Evolutionary conservation across 2,113 vertebrate genomes (phyloP), one percentile per base, ranked within the genome.

Genomic region (Bos indicus): DNA sequence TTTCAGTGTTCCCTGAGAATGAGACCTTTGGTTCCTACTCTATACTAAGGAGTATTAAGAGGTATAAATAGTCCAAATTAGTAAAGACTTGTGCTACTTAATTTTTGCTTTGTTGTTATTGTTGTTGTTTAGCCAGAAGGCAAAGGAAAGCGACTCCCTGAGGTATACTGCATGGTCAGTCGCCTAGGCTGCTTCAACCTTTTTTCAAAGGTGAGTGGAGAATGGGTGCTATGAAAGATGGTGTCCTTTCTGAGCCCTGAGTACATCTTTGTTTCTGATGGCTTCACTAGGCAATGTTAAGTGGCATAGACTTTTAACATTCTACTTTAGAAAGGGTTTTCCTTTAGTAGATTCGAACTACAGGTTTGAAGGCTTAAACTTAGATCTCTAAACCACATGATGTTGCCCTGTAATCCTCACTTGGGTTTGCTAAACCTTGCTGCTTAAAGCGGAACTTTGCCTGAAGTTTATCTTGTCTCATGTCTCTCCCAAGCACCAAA

Each of bases 141-240:
- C 95, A 99, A 99, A 96, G 99, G 99, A 85, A 99, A 99, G 98
- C 99, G 99, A 77, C 99, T 99, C 54, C 99, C 99, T 7, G 99
- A 99, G 90, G 99, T 99, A 0, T 99, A 99, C 97, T 99, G 99
- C 98, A 99, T 99, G 93, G 99, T 99, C 78, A 99, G 99, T 98
- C 99, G 99, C 95, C 98, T 99, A 57, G 99, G 99, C 98, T 99
- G 99, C 98, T 99, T 99, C 99, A 99, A 99, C 98, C 99, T 99
- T 94, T 99, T 99, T 98, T 99, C 99, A 87, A 99, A 99, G 99
- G 99, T 99, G 99, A 99, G 98, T 96, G 90, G 85, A 56, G 19
- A 36, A 14, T 62, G 57, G 46, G 13, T 17, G 60, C 19, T 87
- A 0, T 52, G 64, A 15, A n/a, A 52, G 59, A 4, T 2, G 23